Percentiles rank a stretch among this genome's conserved stretches.
Evolutionary conservation across 2,797 vertebrate genomes (phyloP).

Genomic region (Pseudochirops corinnae): DNA sequence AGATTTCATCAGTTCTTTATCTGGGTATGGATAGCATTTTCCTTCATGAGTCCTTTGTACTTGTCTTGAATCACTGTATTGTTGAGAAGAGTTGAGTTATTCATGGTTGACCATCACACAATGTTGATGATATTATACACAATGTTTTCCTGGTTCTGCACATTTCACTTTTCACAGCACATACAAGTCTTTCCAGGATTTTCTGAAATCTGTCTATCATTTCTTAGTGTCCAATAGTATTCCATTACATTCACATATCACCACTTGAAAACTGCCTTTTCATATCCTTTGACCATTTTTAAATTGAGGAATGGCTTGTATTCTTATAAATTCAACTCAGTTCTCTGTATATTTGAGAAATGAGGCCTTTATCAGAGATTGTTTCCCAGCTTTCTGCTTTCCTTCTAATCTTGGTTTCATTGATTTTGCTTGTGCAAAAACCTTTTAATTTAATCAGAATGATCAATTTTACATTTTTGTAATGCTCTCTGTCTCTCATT

Average conservation of each 20-base stretch:
- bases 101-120: background rate
- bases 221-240: background rate
- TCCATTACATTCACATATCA: background rate
- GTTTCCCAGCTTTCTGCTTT: background rate
- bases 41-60: background rate
- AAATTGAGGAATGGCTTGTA: background rate
- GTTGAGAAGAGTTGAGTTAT: background rate
- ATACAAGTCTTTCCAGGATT: background rate
- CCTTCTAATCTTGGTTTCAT: background rate
- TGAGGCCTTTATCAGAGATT: background rate
- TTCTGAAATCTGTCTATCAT: background rate
- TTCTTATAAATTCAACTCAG: background rate
- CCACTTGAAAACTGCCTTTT: background rate
- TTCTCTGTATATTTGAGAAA: background rate
- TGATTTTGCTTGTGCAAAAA: background rate
- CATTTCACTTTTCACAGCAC: no score
- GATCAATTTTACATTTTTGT: background rate
- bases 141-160: background rate
- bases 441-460: background rate
- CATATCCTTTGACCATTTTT: background rate
- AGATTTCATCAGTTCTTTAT: background rate
- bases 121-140: background rate
- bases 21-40: background rate
- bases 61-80: background rate
- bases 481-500: background rate